Evolutionary conservation across 2,797 vertebrate species (phyloP).

Genomic region (Mormyrops boulengeri): DNA sequence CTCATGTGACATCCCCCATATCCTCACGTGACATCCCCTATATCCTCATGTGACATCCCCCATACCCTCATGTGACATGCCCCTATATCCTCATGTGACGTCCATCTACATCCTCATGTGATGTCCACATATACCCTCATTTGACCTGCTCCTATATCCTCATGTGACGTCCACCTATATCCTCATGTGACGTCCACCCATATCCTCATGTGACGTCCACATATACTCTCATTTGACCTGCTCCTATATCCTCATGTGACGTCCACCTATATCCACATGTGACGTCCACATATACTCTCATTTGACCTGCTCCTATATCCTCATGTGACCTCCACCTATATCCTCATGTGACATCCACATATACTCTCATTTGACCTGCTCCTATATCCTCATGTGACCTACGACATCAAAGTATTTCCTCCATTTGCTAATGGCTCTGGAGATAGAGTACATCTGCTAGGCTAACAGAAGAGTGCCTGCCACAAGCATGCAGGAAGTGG

Average conservation of each 20-base stretch:
- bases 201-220: conserved; percentile 67
- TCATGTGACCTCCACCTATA: conserved; percentile 27
- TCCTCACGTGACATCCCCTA: conserved; percentile 61
- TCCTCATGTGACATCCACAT: conserved; percentile 61
- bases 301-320: neutral
- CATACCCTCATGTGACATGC: neutral
- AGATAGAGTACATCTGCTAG: neutral
- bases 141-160: conserved; percentile 46
- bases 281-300: conserved; percentile 38
- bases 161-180: neutral
- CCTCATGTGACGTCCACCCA: too few species aligned
- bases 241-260: neutral
- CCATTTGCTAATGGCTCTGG: neutral
- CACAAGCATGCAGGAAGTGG: neutral
- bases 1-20: conserved; percentile 27
- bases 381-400: conserved; percentile 67
- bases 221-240: neutral
- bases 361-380: neutral
- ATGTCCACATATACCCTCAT: conserved; percentile 66
- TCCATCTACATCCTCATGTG: too few species aligned
- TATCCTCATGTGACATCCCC: neutral
- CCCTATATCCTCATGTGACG: conserved; percentile 66
- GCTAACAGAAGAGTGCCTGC: neutral
- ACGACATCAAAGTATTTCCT: neutral
- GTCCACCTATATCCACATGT: conserved; percentile 58